phyloP scores from a whole-genome alignment of 2,888 invertebrate species.

The Tenodera sinensis region DNA sequence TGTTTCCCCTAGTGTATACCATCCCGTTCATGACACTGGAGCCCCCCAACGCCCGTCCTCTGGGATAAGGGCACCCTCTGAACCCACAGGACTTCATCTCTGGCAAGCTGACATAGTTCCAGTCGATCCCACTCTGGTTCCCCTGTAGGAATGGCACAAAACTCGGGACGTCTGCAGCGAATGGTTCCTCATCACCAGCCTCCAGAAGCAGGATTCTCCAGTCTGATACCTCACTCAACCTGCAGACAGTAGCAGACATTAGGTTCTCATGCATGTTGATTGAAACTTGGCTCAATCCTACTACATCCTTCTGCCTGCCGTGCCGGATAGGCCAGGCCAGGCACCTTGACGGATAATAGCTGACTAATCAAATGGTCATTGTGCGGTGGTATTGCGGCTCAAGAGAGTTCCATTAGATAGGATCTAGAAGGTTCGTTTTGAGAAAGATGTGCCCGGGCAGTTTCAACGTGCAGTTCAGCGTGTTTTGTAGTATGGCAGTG shows the following conservation, averaged over 20 bases:
- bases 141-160: conserved; percentile 30
- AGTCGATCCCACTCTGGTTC: conserved; percentile 35
- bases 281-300: no score
- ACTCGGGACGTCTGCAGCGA: conserved; percentile 31
- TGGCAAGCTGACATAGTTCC: conserved; percentile 36
- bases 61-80: conserved; percentile 35
- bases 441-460: no score
- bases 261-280: no score
- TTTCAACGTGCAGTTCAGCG: no score
- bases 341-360: no score
- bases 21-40: conserved; percentile 50
- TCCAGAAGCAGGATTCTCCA: conserved; percentile 32
- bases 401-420: no score
- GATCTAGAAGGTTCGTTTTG: no score
- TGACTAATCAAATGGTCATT: no score
- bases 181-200: conserved; percentile 34
- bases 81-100: conserved; percentile 21
- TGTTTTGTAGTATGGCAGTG: no score
- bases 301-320: no score
- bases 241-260: background rate
- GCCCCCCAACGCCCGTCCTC: conserved; percentile 48
- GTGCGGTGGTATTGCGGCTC: no score
- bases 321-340: no score
- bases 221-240: background rate
- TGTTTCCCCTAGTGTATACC: conserved; percentile 42